Base-by-base conservation (phyloP, 35 echinoderm and acorn worm genomes). In the Apostichopus parvimensis region DNA sequence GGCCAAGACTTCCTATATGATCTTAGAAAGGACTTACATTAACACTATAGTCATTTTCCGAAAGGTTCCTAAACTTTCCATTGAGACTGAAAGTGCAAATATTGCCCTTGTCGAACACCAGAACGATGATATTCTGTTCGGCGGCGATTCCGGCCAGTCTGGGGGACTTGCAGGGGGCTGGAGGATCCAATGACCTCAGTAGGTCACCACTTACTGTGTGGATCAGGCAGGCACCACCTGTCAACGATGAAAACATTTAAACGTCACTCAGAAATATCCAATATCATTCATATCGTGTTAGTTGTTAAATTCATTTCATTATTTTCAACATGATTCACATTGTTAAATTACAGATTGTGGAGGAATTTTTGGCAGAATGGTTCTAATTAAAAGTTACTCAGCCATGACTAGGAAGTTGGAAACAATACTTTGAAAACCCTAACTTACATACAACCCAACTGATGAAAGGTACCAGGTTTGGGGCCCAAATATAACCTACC, bases 181-280 rank as follows among this genome's bases (percentile, higher is more conserved):
- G 97, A 23, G 97, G 97, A 6, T 94, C 93, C 81, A 99, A 68
- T 4, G 97, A 96, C 56, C 93, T 91, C 66, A 99, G 88, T 2
- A 99, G 88, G 75, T 99, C 97, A 77, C 97, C 97, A 62, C 92
- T 92, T 9, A 99, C 97, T 72, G 97, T 99, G 97, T 99, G 97
- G 53, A 99, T 91, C 79, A 99, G 89, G 79, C 97, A 99, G 66
- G 97, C 93, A 57, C 97, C 97, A 87, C 97, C 97, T 99, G 82
- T 20, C 60, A 89, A 45, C 56, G 87, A 77, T 45, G 79, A 79
- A 62, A 55, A 78, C 45, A 87, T 0, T 45, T 5, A 84, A 84
- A 84, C 0, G 53, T 54, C 22, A 56, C 6, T 9, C 75, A 23
- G 21, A 10, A 78, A 10, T 84, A 55, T 34, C 6, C 26, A 34